Evolutionary conservation across 2,888 invertebrate genomes (phyloP).

Genomic region (Ephialtes manifestator): DNA sequence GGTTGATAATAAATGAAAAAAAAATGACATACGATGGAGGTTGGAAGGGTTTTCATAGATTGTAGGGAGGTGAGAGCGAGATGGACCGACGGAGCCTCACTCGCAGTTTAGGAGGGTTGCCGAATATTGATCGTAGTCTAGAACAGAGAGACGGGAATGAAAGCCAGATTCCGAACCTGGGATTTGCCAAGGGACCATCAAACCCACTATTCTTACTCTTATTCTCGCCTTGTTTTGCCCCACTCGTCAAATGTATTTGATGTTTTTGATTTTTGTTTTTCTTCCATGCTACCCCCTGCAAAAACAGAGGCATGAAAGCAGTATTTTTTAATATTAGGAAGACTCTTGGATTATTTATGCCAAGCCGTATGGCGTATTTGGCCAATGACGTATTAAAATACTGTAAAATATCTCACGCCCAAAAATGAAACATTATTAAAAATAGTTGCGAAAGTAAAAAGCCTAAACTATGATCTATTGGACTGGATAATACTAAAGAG

Average conservation of each 20-base stretch:
- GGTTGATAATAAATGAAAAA: not conserved
- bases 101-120: conserved; percentile 80
- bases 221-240: conserved; percentile 57
- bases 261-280: conserved; percentile 20
- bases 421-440: too few species aligned
- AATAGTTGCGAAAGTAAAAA: too few species aligned
- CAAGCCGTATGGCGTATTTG: too few species aligned
- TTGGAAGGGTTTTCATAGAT: conserved; percentile 31
- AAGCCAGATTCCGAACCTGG: conserved; percentile 71
- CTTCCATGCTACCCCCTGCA: not conserved
- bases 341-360: too few species aligned
- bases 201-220: conserved; percentile 59
- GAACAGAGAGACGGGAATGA: conserved; percentile 71
- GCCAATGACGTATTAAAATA: too few species aligned
- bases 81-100: conserved; percentile 66
- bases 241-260: conserved; percentile 16
- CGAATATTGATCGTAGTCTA: conserved; percentile 81
- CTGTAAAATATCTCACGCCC: too few species aligned
- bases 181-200: conserved; percentile 59
- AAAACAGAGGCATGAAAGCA: too few species aligned
- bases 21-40: conserved; percentile 13
- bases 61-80: conserved; percentile 27
- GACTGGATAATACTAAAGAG: too few species aligned
- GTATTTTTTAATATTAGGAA: too few species aligned
- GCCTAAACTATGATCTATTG: too few species aligned